Evolutionary conservation across 2,113 vertebrate genomes (phyloP), one percentile per base, ranked within the genome.

Genomic region (Ophiodon elongatus): DNA sequence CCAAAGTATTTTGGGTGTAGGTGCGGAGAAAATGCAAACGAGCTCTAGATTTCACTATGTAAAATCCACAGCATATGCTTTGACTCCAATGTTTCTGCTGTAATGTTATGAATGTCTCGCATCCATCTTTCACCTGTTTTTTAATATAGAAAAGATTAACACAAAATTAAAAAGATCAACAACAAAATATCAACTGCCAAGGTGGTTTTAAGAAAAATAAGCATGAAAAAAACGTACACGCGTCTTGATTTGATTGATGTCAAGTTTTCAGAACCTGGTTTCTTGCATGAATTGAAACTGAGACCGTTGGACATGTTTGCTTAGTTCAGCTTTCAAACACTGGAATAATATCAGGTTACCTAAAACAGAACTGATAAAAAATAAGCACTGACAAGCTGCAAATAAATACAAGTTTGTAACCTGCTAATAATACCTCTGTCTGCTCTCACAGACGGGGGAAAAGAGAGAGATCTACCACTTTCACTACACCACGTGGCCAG

Each of bases 401-500:
- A 41, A 73, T 13, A 27, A 35, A 39, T 13, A 23, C 2, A 29
- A 1, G 2, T 37, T 65, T 19, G 1, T 25, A 57, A n/a, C 8
- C 27, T 66, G 15, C 19, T 52, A n/a, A 50, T 2, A 2, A 50
- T 47, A 17, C 33, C 43, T 82, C 3, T 23, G 31, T 77, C 14
- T 79, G 27, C 15, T 92, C 91, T 43, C 93, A 83, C 93, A 99
- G 98, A 98, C 96, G 13, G 96, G 95, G 2, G 98, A 99, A 88
- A 96, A 95, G 83, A 96, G 98, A 93, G 95, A 97, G 85, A 96
- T 99, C 86, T 96, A 94, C 89, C 98, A 99, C 91, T 99, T 99
- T 94, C 98, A 99, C 95, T 99, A 99, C 95, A 99, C 98, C 68
- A 99, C 98, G 0, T 99, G 98, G 98, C 98, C 98, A 63, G 98